Base-by-base conservation (phyloP, 1,140 invertebrate genomes). In the Rhopalosiphum maidis region DNA sequence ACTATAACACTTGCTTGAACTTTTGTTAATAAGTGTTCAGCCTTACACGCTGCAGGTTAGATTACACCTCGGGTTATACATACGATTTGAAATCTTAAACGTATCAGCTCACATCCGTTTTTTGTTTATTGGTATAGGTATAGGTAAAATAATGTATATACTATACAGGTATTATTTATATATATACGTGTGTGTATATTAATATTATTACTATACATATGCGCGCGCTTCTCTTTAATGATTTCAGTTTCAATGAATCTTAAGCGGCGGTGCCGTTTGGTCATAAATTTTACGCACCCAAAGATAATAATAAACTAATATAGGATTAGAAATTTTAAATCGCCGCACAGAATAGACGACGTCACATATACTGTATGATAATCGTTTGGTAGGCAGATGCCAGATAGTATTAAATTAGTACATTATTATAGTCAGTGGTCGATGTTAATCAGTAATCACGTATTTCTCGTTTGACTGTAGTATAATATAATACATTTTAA, bases 401-500 rank as follows among this genome's bases (percentile, higher is more conserved):
- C 15, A 77, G 60, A 77, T 77, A 77, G 11, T n/a, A 77, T 77
- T n/a, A 77, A 77, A 77, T 77, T 77, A 77, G n/a, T 77, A 77
- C 60, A n/a, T n/a, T 77, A 77, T 83, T 83, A 41, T 22, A 83
- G 4, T 43, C 83, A 37, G 41, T 41, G 23, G 83, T 23, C 41
- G 83, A 85, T 85, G 83, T 85, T 41, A 41, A 41, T 41, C 83
- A 85, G 37, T 25, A 41, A 41, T 41, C 83, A 85, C 41, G 83
- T 85, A 85, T 85, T 85, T 85, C 83, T 85, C 25, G 83, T 85
- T 41, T 41, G 41, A 25, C 83, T 25, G 41, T 85, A 77, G n/a
- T 77, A 77, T 77, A 77, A 77, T n/a, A 77, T 43, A 85, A 25
- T 85, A 85, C 37, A 85, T 77, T 77, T n/a, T 77, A 77, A 77